These are phyloP conservation scores for Carabus problematicus DNA, from an alignment of 2,888 invertebrate species.

Conservation along the genomic window DNA sequence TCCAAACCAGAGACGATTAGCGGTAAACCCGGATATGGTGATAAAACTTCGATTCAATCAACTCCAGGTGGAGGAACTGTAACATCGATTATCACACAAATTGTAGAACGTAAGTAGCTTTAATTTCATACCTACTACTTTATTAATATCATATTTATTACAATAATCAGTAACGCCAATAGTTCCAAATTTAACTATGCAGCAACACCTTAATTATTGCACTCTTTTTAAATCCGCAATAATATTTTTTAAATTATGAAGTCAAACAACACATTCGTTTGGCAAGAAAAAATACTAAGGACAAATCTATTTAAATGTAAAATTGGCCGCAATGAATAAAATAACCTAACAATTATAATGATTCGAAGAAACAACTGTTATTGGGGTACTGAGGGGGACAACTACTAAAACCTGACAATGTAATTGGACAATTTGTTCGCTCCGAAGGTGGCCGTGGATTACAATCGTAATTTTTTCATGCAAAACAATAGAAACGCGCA, in stretches of 20 bases:
- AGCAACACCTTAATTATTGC: too few relatives aligned
- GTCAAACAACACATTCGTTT: background rate
- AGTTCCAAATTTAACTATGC: too few relatives aligned
- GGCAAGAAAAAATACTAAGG: conserved; percentile 7
- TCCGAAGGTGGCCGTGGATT: conserved; percentile 37
- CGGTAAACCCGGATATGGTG: conserved; percentile 4
- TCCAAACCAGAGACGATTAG: background rate
- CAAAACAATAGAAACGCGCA: conserved; percentile 37
- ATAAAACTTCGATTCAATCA: conserved; percentile 8
- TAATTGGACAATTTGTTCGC: conserved; percentile 42
- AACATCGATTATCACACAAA: conserved; percentile 56
- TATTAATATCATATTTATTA: background rate
- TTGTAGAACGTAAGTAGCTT: conserved; percentile 46
- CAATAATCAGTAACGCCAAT: too few relatives aligned
- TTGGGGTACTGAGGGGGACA: background rate
- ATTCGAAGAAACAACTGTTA: conserved; percentile 19
- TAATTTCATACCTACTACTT: background rate
- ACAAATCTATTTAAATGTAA: conserved; percentile 11
- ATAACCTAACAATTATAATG: conserved; percentile 29
- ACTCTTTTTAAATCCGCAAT: too few relatives aligned
- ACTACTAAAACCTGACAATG: conserved; percentile 24
- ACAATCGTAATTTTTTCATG: conserved; percentile 35
- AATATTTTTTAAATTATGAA: too few relatives aligned
- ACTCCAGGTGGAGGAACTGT: conserved; percentile 53
- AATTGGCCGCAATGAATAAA: conserved; percentile 12